Conservation (phyloP, 2,888 invertebrate genomes). For the Leptinotarsa juncta region DNA sequence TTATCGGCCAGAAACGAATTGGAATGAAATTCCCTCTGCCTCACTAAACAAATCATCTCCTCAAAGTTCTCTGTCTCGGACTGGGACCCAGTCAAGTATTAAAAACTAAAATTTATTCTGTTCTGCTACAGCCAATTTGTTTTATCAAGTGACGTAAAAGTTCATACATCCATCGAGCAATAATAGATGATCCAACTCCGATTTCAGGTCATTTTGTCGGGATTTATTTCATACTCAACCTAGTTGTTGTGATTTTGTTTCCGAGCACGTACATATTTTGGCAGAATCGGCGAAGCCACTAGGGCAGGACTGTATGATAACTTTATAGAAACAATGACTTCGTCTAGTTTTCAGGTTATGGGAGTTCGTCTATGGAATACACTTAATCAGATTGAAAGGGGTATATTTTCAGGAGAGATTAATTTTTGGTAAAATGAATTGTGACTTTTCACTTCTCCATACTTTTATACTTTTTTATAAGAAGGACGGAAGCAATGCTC, state of each 20-base stretch:
- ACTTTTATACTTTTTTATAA: too few species aligned
- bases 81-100: slow-evolving; percentile 1
- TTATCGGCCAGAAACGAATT: not conserved
- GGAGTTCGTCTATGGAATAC: too few species aligned
- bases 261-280: not conserved
- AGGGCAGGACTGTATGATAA: not conserved
- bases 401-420: too few species aligned
- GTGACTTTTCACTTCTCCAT: too few species aligned
- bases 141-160: slow-evolving; percentile 11
- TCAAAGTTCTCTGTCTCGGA: slow-evolving; percentile 4
- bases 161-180: not conserved
- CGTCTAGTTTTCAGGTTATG: too few species aligned
- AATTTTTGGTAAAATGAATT: too few species aligned
- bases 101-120: not conserved
- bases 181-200: not conserved
- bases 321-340: too few species aligned
- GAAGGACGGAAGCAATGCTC: too few species aligned
- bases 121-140: slow-evolving; percentile 4
- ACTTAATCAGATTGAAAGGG: too few species aligned
- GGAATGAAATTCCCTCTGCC: not conserved
- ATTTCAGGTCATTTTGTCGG: not conserved
- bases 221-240: slow-evolving; percentile 1
- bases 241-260: not conserved
- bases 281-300: not conserved
- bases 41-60: not conserved